Base-by-base conservation (phyloP, 2,113 vertebrate genomes). In the Electrona antarctica region DNA sequence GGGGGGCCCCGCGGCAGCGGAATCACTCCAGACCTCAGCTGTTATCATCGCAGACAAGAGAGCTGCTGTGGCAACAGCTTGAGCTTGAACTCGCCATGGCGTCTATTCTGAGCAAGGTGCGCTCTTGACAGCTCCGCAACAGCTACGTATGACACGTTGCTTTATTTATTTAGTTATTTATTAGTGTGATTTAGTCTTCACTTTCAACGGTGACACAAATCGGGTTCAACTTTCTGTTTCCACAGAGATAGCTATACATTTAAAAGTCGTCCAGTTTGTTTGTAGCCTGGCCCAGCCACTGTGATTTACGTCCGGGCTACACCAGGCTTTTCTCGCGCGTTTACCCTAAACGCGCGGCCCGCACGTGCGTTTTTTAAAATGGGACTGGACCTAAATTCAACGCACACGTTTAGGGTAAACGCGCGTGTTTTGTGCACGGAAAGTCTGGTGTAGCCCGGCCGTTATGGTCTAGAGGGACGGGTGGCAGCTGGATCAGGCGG, bases 211-310 rank as follows among this genome's bases (percentile, higher is more conserved):
- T 50, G 49, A 11, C 49, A 50, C 11, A 50, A 50, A 50, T 8
- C 7, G 49, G 49, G 8, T 50, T 56, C 55, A 66, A 46, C 33
- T 66, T 29, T 15, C 46, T 66, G 50, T 52, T 66, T 45, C 50
- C 51, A 66, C 54, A 51, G 50, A 65, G 14, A 65, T 49, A 52
- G 50, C 33, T 61, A 61, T 13, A 45, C 2, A 33, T 61, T 56
- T 56, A 14, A 56, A 56, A 56, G 54, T 56, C 54, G 6, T 4
- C 29, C 29, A 41, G 33, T 41, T 41, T 21, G 21, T 21, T 21
- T 21, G 21, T 21, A 21, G 21, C 21, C 21, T 21, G 21, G 21
- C 21, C 21, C 1, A 21, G 21, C 21, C 21, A 97, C 95, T 29
- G 95, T 94, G 71, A 98, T 95, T 21, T n/a, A n/a, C n/a, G n/a